phyloP scores from a whole-genome alignment of 2,113 vertebrate species.

The Trogon melanurus region DNA sequence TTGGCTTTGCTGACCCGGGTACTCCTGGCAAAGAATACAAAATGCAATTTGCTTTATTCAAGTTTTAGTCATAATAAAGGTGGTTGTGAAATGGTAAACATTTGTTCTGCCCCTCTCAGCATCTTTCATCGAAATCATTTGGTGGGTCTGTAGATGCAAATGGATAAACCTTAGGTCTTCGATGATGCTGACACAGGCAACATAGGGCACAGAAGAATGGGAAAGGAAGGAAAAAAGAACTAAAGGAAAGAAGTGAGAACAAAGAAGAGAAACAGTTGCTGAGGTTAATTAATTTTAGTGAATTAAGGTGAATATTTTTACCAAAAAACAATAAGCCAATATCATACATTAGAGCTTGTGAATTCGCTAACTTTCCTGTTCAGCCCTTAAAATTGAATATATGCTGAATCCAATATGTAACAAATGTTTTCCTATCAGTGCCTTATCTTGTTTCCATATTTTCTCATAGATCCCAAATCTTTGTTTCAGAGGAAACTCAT shows the following conservation, averaged over 20 bases:
- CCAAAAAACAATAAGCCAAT: neutral
- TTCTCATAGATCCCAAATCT: neutral
- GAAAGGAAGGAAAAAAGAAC: neutral
- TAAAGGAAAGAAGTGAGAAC: neutral
- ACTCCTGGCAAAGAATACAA: neutral
- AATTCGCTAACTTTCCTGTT: neutral
- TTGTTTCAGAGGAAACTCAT: neutral
- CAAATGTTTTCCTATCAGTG: neutral
- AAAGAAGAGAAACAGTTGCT: neutral
- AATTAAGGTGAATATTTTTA: neutral
- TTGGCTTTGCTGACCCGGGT: neutral
- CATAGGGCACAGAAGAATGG: neutral
- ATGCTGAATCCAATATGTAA: neutral
- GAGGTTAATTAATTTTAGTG: neutral
- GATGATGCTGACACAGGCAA: neutral
- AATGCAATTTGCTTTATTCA: neutral
- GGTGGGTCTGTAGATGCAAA: fast-evolving
- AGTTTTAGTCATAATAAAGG: neutral
- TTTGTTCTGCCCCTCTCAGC: neutral
- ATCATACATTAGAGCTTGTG: neutral
- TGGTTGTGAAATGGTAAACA: neutral
- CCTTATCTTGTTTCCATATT: neutral
- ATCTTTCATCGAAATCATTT: neutral
- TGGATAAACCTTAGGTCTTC: neutral
- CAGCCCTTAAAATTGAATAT: neutral